Conservation (phyloP, 2,888 invertebrate species). For the Papilio gigon region DNA sequence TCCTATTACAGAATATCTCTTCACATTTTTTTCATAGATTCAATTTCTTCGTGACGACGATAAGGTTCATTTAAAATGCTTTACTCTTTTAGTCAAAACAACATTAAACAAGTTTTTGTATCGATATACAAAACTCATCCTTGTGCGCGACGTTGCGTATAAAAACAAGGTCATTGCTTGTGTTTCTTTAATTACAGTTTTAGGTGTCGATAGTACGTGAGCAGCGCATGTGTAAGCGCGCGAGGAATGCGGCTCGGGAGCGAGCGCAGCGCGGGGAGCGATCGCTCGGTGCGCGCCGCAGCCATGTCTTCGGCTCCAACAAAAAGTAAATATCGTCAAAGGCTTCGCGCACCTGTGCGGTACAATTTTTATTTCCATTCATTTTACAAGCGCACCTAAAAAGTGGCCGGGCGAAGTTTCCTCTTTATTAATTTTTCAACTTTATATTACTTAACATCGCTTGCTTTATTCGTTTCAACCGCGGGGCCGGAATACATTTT, state of each 20-base stretch:
- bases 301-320: conserved; percentile 55
- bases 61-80: conserved; percentile 59
- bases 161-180: conserved; percentile 34
- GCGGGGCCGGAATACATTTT: conserved; percentile 40
- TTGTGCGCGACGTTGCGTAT: conserved; percentile 6
- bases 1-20: conserved; percentile 63
- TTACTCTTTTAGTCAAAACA: conserved; percentile 41
- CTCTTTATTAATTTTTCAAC: conserved; percentile 83
- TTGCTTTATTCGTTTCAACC: conserved; percentile 68
- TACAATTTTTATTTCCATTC: conserved; percentile 81
- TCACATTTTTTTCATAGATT: conserved; percentile 58
- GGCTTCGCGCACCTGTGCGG: conserved; percentile 79
- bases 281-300: conserved; percentile 44
- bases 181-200: conserved; percentile 38
- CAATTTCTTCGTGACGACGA: conserved; percentile 67
- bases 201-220: conserved; percentile 34
- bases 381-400: conserved; percentile 81
- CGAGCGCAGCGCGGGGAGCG: conserved; percentile 44
- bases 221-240: conserved; percentile 32
- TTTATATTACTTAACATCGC: conserved; percentile 80
- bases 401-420: conserved; percentile 76
- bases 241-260: conserved; percentile 26
- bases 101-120: conserved; percentile 36
- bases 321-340: conserved; percentile 81
- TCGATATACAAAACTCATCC: conserved; percentile 34